These are phyloP conservation scores for Chaetophractus vellerosus DNA, from an alignment of 2,797 vertebrate species.

Conservation along the genomic window DNA sequence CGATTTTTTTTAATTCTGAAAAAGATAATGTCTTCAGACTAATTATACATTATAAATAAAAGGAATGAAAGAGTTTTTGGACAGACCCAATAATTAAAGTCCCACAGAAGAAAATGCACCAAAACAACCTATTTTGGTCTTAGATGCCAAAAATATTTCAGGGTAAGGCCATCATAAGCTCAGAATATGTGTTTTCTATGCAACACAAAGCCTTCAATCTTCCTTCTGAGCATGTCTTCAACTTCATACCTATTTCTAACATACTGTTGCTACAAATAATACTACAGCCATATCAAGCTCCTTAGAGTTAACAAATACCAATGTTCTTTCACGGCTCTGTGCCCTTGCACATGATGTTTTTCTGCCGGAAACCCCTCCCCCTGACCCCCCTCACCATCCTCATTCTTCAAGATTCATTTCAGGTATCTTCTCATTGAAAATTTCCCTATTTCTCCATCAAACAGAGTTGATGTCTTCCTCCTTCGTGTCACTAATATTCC, in stretches of 20 bases:
- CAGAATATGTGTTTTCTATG: constrained; percentile 42
- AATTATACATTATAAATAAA: constrained; percentile 33
- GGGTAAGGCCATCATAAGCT: neutral
- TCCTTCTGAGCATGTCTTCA: constrained; percentile 11
- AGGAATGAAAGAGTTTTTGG: constrained; percentile 38
- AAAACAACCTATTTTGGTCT: constrained; percentile 30
- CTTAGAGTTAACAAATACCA: neutral
- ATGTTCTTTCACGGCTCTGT: neutral
- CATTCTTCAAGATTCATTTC: constrained; percentile 28
- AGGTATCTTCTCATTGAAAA: neutral
- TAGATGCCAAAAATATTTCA: constrained; percentile 48
- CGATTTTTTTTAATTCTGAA: neutral
- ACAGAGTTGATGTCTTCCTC: neutral
- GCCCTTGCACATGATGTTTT: neutral
- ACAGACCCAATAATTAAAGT: constrained; percentile 43
- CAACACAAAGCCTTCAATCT: constrained; percentile 21
- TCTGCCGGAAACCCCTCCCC: neutral
- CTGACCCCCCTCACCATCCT: neutral
- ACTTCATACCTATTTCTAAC: neutral
- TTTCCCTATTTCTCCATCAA: neutral
- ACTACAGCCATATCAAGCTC: neutral
- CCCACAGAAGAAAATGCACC: constrained; percentile 20
- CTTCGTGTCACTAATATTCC: neutral
- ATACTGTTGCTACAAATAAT: neutral
- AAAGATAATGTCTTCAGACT: constrained; percentile 36